phyloP scores from a whole-genome alignment of 2,797 vertebrate species.

The Telmatherina bonti region DNA sequence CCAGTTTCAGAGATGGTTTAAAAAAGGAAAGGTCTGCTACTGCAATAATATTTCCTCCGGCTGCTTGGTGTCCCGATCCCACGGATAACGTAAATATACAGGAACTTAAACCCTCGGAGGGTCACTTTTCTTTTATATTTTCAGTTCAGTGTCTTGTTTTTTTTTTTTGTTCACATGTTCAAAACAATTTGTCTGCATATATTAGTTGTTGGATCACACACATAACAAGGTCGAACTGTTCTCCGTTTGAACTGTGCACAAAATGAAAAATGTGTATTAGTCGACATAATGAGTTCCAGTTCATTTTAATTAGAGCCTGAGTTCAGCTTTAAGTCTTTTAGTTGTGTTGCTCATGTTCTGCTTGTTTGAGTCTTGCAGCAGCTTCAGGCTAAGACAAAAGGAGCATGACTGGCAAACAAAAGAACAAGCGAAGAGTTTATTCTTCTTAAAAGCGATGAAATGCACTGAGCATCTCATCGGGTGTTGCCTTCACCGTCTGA shows the following conservation, averaged over 20 bases:
- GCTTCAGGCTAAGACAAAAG: constrained; percentile 15
- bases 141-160: neutral
- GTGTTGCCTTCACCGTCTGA: constrained; percentile 14
- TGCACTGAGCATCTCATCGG: constrained; percentile 1
- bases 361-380: no score
- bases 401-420: neutral
- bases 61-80: neutral
- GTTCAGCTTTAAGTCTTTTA: constrained; percentile 8
- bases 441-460: constrained; percentile 7
- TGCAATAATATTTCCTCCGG: neutral
- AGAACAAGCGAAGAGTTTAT: neutral
- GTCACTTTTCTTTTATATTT: neutral
- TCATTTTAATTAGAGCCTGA: neutral
- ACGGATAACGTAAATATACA: neutral
- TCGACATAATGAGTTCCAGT: neutral
- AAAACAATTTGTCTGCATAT: neutral
- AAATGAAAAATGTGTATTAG: neutral
- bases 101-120: neutral
- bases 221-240: neutral
- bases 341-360: constrained; percentile 1
- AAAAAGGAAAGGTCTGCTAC: neutral
- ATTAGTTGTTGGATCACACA: neutral
- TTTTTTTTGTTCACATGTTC: neutral
- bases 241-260: neutral
- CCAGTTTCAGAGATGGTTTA: neutral